Percentiles rank a stretch among this genome's conserved stretches.
These are phyloP conservation scores for Hyposmocoma kahamanoa DNA, from an alignment of 1,140 invertebrate species.

Conservation along the genomic window DNA sequence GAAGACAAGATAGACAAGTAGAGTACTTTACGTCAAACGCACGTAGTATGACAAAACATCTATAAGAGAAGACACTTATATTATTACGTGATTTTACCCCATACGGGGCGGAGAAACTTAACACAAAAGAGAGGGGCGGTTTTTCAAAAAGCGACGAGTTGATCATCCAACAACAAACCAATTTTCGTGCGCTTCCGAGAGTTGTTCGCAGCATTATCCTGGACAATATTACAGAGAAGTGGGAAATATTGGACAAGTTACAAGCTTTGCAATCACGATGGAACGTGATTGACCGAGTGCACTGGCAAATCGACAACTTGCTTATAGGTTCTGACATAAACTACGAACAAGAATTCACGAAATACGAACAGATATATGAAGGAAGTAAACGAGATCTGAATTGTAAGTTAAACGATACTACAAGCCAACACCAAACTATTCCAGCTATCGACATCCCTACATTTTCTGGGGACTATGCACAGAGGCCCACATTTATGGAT, in stretches of 20 bases:
- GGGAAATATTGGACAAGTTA: neutral
- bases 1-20: no score
- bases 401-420: neutral
- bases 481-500: neutral
- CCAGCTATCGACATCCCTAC: neutral
- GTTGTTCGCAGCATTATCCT: no score
- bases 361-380: neutral
- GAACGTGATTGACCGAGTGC: neutral
- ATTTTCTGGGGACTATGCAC: neutral
- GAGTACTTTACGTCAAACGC: constrained; percentile 14
- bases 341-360: neutral
- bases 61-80: no score
- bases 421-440: neutral
- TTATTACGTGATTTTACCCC: no score
- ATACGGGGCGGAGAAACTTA: no score
- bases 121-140: no score
- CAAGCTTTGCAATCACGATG: neutral
- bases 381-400: neutral
- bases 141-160: no score
- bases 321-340: neutral
- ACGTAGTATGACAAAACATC: no score
- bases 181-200: no score
- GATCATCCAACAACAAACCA: constrained; percentile 15
- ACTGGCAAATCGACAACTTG: neutral
- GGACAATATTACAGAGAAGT: neutral